These are phyloP conservation scores for Rhynchomys soricoides DNA, from an alignment of 2,113 vertebrate species.

Conservation along the genomic window DNA sequence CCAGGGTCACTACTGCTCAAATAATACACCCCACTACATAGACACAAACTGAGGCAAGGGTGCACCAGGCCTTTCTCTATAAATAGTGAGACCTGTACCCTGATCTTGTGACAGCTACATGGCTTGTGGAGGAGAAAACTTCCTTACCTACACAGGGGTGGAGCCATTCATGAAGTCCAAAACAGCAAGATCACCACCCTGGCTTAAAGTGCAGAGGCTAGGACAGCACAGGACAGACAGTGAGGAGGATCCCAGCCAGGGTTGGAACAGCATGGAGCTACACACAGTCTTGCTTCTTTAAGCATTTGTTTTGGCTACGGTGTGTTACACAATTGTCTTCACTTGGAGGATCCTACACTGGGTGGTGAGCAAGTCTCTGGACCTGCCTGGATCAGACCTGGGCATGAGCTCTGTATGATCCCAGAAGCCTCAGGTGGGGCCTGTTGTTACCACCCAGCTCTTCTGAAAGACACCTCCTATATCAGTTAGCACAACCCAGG, in stretches of 20 bases:
- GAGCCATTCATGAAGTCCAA: background rate
- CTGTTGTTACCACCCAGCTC: background rate
- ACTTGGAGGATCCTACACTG: background rate
- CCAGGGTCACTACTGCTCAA: background rate
- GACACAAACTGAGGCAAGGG: background rate
- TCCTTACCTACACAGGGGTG: too few species aligned
- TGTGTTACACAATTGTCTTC: background rate
- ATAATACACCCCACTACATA: background rate
- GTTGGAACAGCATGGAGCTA: background rate
- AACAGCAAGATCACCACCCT: background rate
- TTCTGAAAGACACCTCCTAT: background rate
- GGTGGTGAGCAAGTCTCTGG: background rate
- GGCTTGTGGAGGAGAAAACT: background rate
- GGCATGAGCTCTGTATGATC: background rate
- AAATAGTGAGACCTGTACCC: background rate
- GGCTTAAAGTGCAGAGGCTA: background rate
- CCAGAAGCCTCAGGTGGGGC: too few species aligned
- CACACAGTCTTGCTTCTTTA: background rate
- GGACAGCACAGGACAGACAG: background rate
- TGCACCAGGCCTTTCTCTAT: background rate
- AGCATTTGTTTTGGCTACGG: background rate
- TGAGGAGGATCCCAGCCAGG: background rate
- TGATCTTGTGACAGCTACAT: background rate
- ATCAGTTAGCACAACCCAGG: background rate
- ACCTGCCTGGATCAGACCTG: too few species aligned